phyloP scores from a whole-genome alignment of 2,888 invertebrate genomes.

The Hypomecis punctinalis region DNA sequence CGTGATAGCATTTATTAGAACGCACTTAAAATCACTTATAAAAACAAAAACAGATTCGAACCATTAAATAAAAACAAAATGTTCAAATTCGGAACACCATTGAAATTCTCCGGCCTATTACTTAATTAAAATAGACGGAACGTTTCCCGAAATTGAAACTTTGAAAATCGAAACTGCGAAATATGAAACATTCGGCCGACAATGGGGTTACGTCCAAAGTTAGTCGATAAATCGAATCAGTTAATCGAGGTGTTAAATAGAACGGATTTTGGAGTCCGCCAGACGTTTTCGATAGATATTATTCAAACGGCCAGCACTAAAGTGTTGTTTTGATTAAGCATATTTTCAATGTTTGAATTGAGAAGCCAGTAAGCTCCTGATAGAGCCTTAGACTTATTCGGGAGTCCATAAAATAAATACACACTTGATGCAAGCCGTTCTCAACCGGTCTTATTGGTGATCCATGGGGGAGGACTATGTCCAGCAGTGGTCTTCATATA shows the following conservation, averaged over 20 bases:
- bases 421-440: no score
- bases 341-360: no score
- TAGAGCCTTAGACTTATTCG: no score
- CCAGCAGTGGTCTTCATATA: no score
- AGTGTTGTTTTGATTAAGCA: no score
- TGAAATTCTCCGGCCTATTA: constrained; percentile 10
- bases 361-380: no score
- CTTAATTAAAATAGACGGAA: constrained; percentile 27
- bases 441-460: no score
- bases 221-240: constrained; percentile 63
- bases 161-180: constrained; percentile 33
- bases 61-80: neutral
- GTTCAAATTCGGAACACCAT: constrained; percentile 2
- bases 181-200: constrained; percentile 46
- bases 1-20: no score
- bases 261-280: constrained; percentile 54
- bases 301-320: no score
- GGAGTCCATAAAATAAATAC: no score
- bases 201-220: constrained; percentile 50
- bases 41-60: neutral
- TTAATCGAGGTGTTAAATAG: constrained; percentile 66
- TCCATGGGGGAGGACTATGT: no score
- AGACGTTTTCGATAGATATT: constrained; percentile 43
- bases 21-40: neutral
- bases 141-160: constrained; percentile 24